Conservation (phyloP, 2,888 invertebrate species). For the Notodonta dromedarius region DNA sequence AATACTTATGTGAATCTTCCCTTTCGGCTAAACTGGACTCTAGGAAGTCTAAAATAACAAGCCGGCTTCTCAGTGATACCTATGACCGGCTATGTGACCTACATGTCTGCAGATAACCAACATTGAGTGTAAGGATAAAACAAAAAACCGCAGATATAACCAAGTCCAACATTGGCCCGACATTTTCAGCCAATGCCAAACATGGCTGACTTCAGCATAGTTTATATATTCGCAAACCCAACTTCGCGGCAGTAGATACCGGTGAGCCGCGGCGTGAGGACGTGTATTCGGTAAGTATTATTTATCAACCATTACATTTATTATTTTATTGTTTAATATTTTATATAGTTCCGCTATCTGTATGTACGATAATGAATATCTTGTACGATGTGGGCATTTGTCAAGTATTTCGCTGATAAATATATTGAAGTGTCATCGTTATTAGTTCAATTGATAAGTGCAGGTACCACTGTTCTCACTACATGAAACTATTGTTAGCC, state of each 20-base stretch:
- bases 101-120: too few relatives aligned
- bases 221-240: not conserved
- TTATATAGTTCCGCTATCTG: conserved; percentile 11
- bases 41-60: too few relatives aligned
- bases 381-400: not conserved
- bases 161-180: not conserved
- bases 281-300: not conserved
- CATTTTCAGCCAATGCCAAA: not conserved
- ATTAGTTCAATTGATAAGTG: not conserved
- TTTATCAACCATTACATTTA: conserved; percentile 8
- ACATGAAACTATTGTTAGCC: too few relatives aligned
- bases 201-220: not conserved
- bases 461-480: not conserved
- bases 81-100: too few relatives aligned
- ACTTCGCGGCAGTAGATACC: not conserved
- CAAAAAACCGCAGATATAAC: not conserved
- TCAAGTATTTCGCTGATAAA: not conserved
- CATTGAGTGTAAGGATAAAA: not conserved
- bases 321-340: conserved; percentile 9
- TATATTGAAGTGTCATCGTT: not conserved
- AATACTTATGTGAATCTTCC: too few relatives aligned
- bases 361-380: not conserved
- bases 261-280: not conserved
- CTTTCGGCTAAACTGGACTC: too few relatives aligned
- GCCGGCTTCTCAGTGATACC: too few relatives aligned